Percentiles rank a stretch among this genome's conserved stretches.
These are phyloP conservation scores for Mesoclemmys tuberculata DNA, from an alignment of 2,113 vertebrate genomes.

Conservation along the genomic window DNA sequence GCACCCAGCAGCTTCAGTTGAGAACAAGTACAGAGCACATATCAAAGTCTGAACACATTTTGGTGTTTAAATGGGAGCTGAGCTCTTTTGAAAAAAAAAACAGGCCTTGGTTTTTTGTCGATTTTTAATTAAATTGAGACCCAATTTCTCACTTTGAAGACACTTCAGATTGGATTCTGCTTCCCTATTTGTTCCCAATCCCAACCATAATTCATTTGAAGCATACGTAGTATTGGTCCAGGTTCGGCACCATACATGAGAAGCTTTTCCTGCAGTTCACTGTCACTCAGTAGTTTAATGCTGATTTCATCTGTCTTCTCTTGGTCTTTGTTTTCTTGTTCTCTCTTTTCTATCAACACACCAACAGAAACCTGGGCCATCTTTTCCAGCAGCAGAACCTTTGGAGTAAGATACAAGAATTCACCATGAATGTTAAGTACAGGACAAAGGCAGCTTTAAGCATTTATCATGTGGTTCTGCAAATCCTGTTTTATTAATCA, in stretches of 20 bases:
- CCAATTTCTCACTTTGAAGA: neutral
- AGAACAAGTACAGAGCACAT: neutral
- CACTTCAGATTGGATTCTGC: neutral
- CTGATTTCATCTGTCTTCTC: slow-evolving; percentile 56
- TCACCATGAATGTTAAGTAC: neutral
- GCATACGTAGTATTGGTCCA: slow-evolving; percentile 87
- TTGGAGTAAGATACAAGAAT: neutral
- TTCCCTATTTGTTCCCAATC: neutral
- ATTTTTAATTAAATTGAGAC: neutral
- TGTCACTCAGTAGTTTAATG: slow-evolving; percentile 76
- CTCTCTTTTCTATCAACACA: neutral
- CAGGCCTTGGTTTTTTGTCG: neutral
- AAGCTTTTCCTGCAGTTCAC: slow-evolving; percentile 77
- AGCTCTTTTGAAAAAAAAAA: too few relatives aligned
- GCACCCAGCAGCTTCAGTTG: neutral
- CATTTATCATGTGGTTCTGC: neutral
- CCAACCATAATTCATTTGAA: neutral
- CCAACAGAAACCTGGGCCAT: slow-evolving; percentile 11
- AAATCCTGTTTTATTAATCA: neutral
- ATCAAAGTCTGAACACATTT: neutral
- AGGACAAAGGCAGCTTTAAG: neutral
- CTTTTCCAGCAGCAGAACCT: slow-evolving; percentile 11
- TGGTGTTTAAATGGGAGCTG: neutral
- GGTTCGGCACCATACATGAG: slow-evolving; percentile 77
- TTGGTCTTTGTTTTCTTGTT: neutral